Percentiles rank a stretch among this genome's conserved stretches.
Conservation (phyloP, 2,888 invertebrate species). For the Lithophane ornitopus region DNA sequence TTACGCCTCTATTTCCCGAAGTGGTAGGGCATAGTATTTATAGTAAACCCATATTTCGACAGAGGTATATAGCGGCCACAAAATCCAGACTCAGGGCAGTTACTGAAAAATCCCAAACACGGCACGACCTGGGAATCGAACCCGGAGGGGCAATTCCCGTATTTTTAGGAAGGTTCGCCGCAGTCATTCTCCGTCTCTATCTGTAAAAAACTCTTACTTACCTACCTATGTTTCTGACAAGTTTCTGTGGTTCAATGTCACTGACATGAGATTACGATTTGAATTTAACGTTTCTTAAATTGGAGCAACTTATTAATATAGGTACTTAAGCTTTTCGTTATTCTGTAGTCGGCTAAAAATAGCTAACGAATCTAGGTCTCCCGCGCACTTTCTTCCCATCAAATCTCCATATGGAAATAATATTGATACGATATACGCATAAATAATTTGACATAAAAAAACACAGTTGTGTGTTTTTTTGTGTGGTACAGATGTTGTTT, state of each 20-base stretch:
- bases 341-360: background rate
- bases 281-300: background rate
- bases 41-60: background rate
- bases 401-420: conserved; percentile 51
- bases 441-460: conserved; percentile 48
- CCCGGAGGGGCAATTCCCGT: background rate
- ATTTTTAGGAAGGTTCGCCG: background rate
- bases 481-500: conserved; percentile 56
- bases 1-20: background rate
- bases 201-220: background rate
- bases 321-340: background rate
- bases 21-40: background rate
- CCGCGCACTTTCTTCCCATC: conserved; percentile 37
- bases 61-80: background rate
- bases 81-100: background rate
- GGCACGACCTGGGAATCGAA: background rate
- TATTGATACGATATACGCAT: conserved; percentile 27
- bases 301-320: background rate
- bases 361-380: conserved; percentile 5
- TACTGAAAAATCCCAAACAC: background rate
- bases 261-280: background rate
- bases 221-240: background rate
- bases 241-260: background rate
- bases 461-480: too few species aligned
- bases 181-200: background rate